Evolutionary conservation across 2,888 invertebrate species (phyloP).

Genomic region (Polylopha cassiicola): DNA sequence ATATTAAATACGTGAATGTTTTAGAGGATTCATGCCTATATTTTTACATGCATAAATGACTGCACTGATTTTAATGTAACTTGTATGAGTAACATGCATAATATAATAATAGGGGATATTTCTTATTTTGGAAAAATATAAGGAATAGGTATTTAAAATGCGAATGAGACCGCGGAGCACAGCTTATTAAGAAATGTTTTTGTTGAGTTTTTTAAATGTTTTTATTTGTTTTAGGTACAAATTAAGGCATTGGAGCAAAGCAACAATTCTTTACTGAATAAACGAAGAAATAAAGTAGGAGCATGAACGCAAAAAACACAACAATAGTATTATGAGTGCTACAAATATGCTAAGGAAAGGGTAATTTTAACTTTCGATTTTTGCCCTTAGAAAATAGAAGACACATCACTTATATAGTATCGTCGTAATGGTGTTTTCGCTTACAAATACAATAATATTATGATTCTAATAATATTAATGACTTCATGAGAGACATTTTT

Average conservation of each 20-base stretch:
- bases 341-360: too few species aligned
- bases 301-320: constrained; percentile 43
- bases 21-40: too few species aligned
- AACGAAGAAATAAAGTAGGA: constrained; percentile 81
- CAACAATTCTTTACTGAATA: constrained; percentile 94
- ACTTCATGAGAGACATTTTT: too few species aligned
- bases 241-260: constrained; percentile 95
- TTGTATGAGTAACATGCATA: background rate
- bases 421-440: too few species aligned
- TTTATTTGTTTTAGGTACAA: constrained; percentile 83
- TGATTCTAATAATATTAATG: too few species aligned
- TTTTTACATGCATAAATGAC: background rate
- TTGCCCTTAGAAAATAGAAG: too few species aligned
- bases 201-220: constrained; percentile 1
- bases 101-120: constrained; percentile 23
- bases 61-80: background rate
- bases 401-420: too few species aligned
- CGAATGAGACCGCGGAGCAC: background rate
- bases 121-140: constrained; percentile 1
- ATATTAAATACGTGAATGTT: too few species aligned
- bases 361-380: too few species aligned
- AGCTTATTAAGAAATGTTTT: background rate
- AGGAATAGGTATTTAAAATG: background rate
- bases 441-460: too few species aligned
- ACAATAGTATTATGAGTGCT: too few species aligned